Percentiles rank a stretch among this genome's conserved stretches.
These are phyloP conservation scores for Deladenus siricidicola DNA, from an alignment of 2,888 invertebrate species.

Conservation along the genomic window DNA sequence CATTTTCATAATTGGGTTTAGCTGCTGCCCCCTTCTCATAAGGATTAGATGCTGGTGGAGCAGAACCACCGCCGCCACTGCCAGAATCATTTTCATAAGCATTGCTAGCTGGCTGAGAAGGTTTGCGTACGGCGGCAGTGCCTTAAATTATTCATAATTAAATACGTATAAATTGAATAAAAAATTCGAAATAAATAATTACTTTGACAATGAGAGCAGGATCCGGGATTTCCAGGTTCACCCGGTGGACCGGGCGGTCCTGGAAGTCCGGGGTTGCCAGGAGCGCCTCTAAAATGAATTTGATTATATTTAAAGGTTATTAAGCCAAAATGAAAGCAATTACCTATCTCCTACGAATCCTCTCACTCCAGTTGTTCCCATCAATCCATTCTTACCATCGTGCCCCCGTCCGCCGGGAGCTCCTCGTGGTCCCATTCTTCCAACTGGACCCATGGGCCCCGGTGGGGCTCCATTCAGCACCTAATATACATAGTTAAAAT, in stretches of 20 bases:
- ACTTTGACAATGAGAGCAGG: slow-evolving; percentile 26
- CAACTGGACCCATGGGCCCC: slow-evolving; percentile 38
- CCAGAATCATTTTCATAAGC: not conserved
- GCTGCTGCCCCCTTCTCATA: no score
- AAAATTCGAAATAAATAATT: not conserved
- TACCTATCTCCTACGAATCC: slow-evolving; percentile 22
- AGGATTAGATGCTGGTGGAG: no score
- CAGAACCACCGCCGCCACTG: not conserved
- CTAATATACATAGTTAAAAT: slow-evolving; percentile 3
- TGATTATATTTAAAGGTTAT: no score
- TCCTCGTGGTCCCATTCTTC: slow-evolving; percentile 37
- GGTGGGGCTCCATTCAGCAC: slow-evolving; percentile 34
- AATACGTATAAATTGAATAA: not conserved
- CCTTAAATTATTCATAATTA: not conserved
- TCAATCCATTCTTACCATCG: slow-evolving; percentile 39
- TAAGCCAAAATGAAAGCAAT: no score
- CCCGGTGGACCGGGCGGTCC: slow-evolving; percentile 32
- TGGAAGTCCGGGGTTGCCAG: slow-evolving; percentile 34
- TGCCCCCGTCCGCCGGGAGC: slow-evolving; percentile 34
- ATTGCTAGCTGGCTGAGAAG: not conserved
- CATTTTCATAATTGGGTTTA: no score
- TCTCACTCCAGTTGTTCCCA: slow-evolving; percentile 32
- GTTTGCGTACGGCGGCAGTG: not conserved
- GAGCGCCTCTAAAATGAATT: slow-evolving; percentile 11
- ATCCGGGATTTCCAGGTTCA: slow-evolving; percentile 31